phyloP scores from a whole-genome alignment of 2,113 vertebrate species.

The Rhinoptilus africanus region DNA sequence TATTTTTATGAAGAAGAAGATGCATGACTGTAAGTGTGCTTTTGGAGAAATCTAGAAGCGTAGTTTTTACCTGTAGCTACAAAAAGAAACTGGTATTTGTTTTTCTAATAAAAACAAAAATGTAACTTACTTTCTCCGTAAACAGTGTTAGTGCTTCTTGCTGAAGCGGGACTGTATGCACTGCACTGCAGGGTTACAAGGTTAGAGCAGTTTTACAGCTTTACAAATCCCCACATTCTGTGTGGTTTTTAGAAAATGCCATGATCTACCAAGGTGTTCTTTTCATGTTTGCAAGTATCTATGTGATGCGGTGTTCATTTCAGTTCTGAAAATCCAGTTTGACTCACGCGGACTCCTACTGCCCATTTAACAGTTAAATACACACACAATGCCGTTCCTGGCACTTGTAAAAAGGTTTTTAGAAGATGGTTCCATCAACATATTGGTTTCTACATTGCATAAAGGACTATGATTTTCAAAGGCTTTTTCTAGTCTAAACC shows the following conservation, averaged over 20 bases:
- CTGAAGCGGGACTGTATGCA: not conserved
- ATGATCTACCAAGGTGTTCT: slow-evolving; percentile 15
- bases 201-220: not conserved
- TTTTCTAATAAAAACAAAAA: not conserved
- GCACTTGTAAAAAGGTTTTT: slow-evolving; percentile 3
- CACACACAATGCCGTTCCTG: slow-evolving; percentile 9
- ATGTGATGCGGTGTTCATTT: not conserved
- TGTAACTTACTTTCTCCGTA: not conserved
- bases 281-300: not conserved
- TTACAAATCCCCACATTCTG: not conserved
- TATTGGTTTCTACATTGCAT: not conserved
- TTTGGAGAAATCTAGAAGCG: not conserved
- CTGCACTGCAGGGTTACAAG: not conserved
- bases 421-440: not conserved
- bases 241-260: slow-evolving; percentile 1
- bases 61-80: not conserved
- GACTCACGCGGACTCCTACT: not conserved
- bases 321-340: slow-evolving; percentile 18
- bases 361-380: slow-evolving; percentile 31
- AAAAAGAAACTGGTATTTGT: not conserved
- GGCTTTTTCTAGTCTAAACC: not conserved
- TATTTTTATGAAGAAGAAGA: not conserved
- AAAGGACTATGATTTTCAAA: not conserved
- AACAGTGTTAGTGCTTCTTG: not conserved
- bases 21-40: not conserved